phyloP scores from a whole-genome alignment of 2,888 invertebrate genomes.

The Tricholauxania praeusta region DNA sequence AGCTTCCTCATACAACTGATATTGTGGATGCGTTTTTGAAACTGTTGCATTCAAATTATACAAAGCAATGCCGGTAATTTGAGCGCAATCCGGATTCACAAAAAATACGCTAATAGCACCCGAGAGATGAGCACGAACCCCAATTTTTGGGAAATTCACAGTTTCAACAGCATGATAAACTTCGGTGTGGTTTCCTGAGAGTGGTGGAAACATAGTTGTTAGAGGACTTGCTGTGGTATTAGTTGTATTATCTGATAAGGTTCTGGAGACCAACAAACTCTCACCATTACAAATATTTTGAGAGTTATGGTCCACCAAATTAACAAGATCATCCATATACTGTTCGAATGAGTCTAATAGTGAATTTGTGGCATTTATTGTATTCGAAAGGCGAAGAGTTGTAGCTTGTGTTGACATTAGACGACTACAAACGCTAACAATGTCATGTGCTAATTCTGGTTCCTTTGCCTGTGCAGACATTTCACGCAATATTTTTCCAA shows the following conservation, averaged over 20 bases:
- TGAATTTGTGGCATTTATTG: constrained; percentile 75
- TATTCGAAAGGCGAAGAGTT: constrained; percentile 58
- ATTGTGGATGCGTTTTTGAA: neutral
- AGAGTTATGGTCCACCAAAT: neutral
- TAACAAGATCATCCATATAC: constrained; percentile 69
- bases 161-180: constrained; percentile 39
- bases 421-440: constrained; percentile 67
- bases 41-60: constrained; percentile 44
- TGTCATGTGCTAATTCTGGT: constrained; percentile 46
- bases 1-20: constrained; percentile 38
- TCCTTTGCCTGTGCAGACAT: constrained; percentile 47
- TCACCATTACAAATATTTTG: too few species aligned
- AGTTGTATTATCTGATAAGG: neutral
- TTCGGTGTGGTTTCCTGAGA: too few species aligned
- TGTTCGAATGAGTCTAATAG: constrained; percentile 73
- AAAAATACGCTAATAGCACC: constrained; percentile 62
- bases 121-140: constrained; percentile 57
- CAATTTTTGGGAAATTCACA: constrained; percentile 45
- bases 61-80: constrained; percentile 63
- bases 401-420: constrained; percentile 69
- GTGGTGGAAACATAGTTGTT: neutral
- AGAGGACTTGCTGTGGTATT: constrained; percentile 4
- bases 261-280: too few species aligned
- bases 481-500: constrained; percentile 61
- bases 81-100: constrained; percentile 58